Percentiles rank a stretch among this genome's conserved stretches.
phyloP scores from a whole-genome alignment of 2,113 vertebrate species.

The Psophia crepitans region DNA sequence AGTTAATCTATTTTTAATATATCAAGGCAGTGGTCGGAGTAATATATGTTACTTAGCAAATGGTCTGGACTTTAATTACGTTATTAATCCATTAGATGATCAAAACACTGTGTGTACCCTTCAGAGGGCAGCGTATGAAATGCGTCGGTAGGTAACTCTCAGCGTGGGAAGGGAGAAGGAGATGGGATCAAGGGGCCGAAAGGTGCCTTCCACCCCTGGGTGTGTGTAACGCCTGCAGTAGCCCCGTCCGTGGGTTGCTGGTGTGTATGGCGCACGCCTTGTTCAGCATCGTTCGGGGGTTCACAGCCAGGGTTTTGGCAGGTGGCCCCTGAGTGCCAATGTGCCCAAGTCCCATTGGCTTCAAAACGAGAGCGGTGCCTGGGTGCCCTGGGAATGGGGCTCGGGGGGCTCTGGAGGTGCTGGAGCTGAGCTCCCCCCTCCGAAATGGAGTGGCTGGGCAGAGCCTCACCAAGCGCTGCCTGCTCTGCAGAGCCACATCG shows the following conservation, averaged over 20 bases:
- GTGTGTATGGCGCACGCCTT: accelerated
- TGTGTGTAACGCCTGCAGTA: no score
- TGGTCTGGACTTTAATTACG: not conserved
- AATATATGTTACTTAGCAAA: not conserved
- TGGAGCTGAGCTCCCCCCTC: not conserved
- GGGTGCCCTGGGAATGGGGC: not conserved
- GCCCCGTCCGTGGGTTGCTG: not conserved
- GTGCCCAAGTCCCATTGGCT: not conserved
- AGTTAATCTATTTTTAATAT: not conserved
- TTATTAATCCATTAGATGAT: not conserved
- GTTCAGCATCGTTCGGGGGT: not conserved
- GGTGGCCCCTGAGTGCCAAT: not conserved
- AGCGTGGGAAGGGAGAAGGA: not conserved
- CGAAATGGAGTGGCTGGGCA: not conserved
- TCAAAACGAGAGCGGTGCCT: not conserved
- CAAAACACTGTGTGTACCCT: not conserved
- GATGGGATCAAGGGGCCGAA: not conserved
- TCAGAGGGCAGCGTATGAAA: not conserved
- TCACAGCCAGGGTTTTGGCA: not conserved
- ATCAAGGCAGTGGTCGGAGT: not conserved
- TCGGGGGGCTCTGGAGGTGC: not conserved
- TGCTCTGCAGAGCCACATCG: not conserved
- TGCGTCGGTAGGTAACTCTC: not conserved
- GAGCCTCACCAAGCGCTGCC: not conserved
- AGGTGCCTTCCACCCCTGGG: no score